Conservation (phyloP, 92 coral and sea anemone species). For the Zoanthus sociatus region DNA sequence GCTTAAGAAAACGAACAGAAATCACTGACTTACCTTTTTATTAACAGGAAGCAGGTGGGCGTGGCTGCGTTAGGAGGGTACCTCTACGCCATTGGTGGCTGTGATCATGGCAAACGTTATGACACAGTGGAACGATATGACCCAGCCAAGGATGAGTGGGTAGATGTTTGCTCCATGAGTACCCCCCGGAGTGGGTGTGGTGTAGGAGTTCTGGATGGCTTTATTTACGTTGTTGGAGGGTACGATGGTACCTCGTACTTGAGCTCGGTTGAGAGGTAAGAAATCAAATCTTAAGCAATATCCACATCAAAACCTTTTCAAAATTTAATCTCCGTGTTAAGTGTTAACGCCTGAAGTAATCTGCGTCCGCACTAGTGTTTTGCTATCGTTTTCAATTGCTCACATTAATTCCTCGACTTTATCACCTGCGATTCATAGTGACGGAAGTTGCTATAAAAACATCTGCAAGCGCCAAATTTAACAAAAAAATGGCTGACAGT, state of each 20-base stretch:
- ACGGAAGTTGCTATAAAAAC: no score
- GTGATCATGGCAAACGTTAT: conserved; percentile 93
- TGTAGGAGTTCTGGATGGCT: conserved; percentile 96
- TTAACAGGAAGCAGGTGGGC: conserved; percentile 73
- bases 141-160: conserved; percentile 90
- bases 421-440: no score
- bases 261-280: conserved; percentile 95
- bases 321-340: no score
- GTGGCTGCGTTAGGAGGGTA: conserved; percentile 92
- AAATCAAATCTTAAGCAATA: neutral
- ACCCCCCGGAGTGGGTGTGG: conserved; percentile 99
- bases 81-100: conserved; percentile 96
- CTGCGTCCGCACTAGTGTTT: no score
- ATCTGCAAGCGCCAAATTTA: no score
- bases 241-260: conserved; percentile 97
- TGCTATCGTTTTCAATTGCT: no score
- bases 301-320: neutral
- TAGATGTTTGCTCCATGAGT: conserved; percentile 90
- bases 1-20: neutral
- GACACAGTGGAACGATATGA: conserved; percentile 97
- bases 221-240: conserved; percentile 95
- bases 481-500: no score
- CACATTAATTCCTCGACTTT: no score
- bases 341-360: no score
- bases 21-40: neutral